Base-by-base conservation (phyloP, 2,888 invertebrate species). In the Latheticus oryzae region DNA sequence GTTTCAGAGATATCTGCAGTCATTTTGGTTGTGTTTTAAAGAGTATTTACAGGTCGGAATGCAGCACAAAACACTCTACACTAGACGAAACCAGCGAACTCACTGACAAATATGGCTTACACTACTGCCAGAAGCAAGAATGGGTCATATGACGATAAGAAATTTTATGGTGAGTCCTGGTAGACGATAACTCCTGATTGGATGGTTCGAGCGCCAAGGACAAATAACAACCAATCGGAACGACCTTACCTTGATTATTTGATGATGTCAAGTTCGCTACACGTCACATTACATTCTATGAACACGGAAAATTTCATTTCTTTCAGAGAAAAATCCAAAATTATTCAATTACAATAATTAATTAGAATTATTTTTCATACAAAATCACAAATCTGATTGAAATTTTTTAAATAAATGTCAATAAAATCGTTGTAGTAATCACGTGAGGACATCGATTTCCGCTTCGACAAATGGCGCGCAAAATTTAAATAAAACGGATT, bases 31-130 rank as follows among this genome's bases (percentile, higher is more conserved):
- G 16, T 42, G 82, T n/a, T n/a, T n/a, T n/a, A n/a, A n/a, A n/a
- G 85, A 85, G 85, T 86, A 86, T 86, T 86, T 86, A 85, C 86
- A 86, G 86, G 86, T 84, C 82, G 82, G 81, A 84, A 82, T 69
- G 73, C 69, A 74, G 84, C 85, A 84, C 85, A 84, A 84, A 82
- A 83, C 85, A 84, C 84, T 86, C 89, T 88, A 87, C 88, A 89
- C 90, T 87, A 86, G 87, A 87, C 88, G 85, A 83, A 87, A 88
- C 88, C 88, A 88, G 86, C 80, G 85, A 85, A 85, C 82, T 84
- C 86, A 87, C 89, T 89, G 90, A 89, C 90, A 90, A 90, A 89
- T 87, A 89, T 87, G 89, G 88, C 87, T 82, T 87, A 87, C 87
- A 82, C 85, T 82, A 81, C 81, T 80, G 81, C 79, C 79, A 71